phyloP scores from a whole-genome alignment of 2,113 vertebrate genomes.

The Anarrhichthys ocellatus region DNA sequence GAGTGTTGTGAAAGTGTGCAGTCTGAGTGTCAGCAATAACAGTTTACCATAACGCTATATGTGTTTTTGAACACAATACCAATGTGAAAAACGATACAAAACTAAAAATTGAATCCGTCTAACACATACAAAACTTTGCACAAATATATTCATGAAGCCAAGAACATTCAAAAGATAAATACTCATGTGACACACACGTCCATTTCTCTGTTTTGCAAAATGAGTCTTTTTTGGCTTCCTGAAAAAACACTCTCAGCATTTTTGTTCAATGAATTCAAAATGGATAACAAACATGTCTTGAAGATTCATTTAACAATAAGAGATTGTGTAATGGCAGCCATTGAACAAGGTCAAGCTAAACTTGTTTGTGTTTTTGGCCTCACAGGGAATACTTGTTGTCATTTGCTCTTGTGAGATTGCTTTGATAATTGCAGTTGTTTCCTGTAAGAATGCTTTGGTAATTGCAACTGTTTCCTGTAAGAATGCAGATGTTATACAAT shows the following conservation, averaged over 20 bases:
- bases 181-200: too few relatives aligned
- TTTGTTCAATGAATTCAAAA: background rate
- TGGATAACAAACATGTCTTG: background rate
- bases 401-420: background rate
- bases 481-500: slow-evolving; percentile 11
- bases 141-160: background rate
- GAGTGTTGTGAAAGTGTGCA: background rate
- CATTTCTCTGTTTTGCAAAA: too few relatives aligned
- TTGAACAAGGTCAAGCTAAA: background rate
- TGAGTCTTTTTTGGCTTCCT: too few relatives aligned
- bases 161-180: background rate
- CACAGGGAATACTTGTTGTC: background rate
- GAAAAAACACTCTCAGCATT: background rate
- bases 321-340: background rate
- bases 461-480: background rate
- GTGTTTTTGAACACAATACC: background rate
- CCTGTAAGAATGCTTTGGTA: background rate
- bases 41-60: background rate
- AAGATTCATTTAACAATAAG: background rate
- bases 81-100: background rate
- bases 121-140: background rate
- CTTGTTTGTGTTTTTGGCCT: background rate
- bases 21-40: background rate
- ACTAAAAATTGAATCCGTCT: background rate
- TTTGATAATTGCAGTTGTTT: background rate